Evolutionary conservation across 1,140 invertebrate species (phyloP).

Genomic region (Danaus plexippus): DNA sequence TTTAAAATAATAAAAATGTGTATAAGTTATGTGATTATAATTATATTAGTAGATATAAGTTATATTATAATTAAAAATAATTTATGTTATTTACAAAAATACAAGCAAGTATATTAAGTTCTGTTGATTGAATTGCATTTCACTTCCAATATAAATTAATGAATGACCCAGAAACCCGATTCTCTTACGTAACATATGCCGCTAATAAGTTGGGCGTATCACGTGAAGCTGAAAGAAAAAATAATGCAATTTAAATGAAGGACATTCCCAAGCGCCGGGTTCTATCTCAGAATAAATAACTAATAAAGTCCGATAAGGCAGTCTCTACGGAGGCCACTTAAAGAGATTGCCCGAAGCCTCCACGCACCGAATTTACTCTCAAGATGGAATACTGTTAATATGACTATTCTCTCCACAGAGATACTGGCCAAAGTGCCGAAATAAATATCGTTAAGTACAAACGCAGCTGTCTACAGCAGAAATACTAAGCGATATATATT

Average conservation of each 20-base stretch:
- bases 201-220: neutral
- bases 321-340: constrained; percentile 31
- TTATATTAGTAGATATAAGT: constrained; percentile 9
- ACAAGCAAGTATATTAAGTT: neutral
- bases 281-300: constrained; percentile 35
- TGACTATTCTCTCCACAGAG: constrained; percentile 17
- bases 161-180: neutral
- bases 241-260: constrained; percentile 31
- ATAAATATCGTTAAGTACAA: constrained; percentile 41
- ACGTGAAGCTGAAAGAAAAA: constrained; percentile 13
- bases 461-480: constrained; percentile 24
- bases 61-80: constrained; percentile 6
- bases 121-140: constrained; percentile 5
- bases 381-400: constrained; percentile 25
- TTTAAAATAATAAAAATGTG: too few species aligned
- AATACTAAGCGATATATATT: constrained; percentile 28
- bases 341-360: constrained; percentile 29
- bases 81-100: too few species aligned
- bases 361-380: constrained; percentile 21
- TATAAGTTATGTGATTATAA: neutral
- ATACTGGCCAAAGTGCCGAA: constrained; percentile 25
- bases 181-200: neutral
- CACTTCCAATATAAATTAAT: neutral
- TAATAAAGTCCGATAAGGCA: constrained; percentile 37
- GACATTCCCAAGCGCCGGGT: constrained; percentile 25